These are phyloP conservation scores for Hypena proboscidalis DNA, from an alignment of 2,888 invertebrate genomes.

Conservation along the genomic window DNA sequence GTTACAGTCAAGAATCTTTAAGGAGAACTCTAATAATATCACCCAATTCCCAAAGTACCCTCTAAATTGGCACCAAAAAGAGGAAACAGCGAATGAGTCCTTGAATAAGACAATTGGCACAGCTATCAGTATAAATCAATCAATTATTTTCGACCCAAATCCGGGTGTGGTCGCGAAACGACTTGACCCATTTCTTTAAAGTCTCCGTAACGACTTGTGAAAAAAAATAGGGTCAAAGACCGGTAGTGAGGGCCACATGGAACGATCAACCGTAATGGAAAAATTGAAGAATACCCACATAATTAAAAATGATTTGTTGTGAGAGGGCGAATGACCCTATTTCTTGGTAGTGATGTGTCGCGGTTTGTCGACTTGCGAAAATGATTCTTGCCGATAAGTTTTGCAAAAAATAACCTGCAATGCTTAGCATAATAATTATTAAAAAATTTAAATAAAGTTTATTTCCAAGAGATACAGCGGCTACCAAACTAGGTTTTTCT, in stretches of 20 bases:
- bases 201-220: constrained; percentile 54
- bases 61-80: constrained; percentile 13
- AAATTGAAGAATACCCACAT: constrained; percentile 77
- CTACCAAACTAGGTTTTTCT: no score
- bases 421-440: no score
- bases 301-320: constrained; percentile 83
- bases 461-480: no score
- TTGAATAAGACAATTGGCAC: constrained; percentile 28
- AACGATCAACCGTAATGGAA: constrained; percentile 67
- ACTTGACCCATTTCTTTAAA: constrained; percentile 74
- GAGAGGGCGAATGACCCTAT: constrained; percentile 79
- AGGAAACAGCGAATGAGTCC: constrained; percentile 33
- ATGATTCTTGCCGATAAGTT: neutral
- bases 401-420: neutral
- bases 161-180: constrained; percentile 49
- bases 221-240: constrained; percentile 64
- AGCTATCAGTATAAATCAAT: constrained; percentile 55
- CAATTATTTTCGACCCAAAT: constrained; percentile 72
- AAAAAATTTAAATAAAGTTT: no score
- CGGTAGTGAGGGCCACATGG: constrained; percentile 51
- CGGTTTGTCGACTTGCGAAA: constrained; percentile 30
- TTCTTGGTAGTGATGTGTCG: constrained; percentile 62
- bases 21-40: no score
- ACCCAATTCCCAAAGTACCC: no score
- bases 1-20: no score